Evolutionary conservation across 2,888 invertebrate genomes (phyloP), one percentile per base, ranked within the genome.

Genomic region (Polydrusus tereticollis): DNA sequence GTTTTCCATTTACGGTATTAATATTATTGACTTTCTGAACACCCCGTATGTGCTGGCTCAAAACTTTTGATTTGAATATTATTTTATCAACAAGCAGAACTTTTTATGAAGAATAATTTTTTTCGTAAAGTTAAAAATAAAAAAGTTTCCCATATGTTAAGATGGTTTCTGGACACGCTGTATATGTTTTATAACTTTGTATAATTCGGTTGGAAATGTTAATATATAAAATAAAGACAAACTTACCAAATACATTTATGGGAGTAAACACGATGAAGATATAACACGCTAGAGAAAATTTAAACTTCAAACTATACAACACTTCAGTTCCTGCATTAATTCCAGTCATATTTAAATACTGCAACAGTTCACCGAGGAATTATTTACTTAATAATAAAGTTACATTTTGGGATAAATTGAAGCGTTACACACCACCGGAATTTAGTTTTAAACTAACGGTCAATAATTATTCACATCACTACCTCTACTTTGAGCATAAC

Each of bases 291-390:
- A 71, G 70, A 52, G 70, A 60, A 47, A 71, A 59, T 52, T 66
- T 47, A 59, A 71, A 50, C 70, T 43, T 47, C 59, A 50, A 59
- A 52, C 65, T 59, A 45, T 66, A 71, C 45, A 60, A 65, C 60
- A 58, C 70, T 65, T 43, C 26, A 65, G 70, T 41, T 52, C 26
- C 65, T 60, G 38, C 59, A 71, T 71, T 71, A 65, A 65, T 71
- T 65, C 60, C 59, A n/a, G 41, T 65, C 70, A 71, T 71, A 71
- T 71, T 70, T 71, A 71, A 60, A 60, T 71, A 52, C 38, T 59
- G 70, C 65, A 71, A 71, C 65, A 65, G 70, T 65, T 71, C 70
- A 60, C 70, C 50, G 43, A 60, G 70, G 70, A 71, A 71, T 71
- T 71, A 71, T 71, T 64, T 69, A 69, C 69, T 69, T 38, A 64